Percentiles rank a stretch among this genome's conserved stretches.
Conservation (phyloP, 2,797 vertebrate genomes). For the Helarctos malayanus region DNA sequence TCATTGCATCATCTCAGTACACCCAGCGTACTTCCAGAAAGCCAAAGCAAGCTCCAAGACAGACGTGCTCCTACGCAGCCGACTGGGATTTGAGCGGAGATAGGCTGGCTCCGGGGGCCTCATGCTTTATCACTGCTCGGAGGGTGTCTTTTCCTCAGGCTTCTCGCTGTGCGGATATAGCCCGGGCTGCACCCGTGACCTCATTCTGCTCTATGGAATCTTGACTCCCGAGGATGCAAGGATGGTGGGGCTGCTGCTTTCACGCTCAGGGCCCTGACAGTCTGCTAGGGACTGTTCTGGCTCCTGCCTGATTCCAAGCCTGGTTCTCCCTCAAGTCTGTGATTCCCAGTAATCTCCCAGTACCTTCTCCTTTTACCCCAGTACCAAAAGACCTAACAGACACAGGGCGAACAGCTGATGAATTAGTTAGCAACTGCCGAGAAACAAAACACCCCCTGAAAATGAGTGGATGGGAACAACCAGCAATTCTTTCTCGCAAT, state of each 20-base stretch:
- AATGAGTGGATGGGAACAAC: not conserved
- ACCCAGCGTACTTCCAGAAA: not conserved
- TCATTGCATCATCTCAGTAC: not conserved
- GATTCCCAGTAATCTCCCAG: not conserved
- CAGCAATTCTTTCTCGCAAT: not conserved
- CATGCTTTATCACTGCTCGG: not conserved
- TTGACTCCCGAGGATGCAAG: not conserved
- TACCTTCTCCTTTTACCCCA: not conserved
- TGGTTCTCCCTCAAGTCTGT: not conserved
- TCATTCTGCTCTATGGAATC: not conserved
- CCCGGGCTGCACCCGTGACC: too few species aligned
- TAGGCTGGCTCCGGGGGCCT: not conserved
- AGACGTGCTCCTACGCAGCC: accelerated
- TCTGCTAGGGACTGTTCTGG: not conserved
- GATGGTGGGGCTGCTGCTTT: not conserved
- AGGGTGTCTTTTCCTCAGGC: not conserved
- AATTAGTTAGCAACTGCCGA: not conserved
- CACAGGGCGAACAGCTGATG: not conserved
- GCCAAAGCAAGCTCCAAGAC: not conserved
- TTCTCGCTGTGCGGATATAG: not conserved
- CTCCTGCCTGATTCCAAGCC: not conserved
- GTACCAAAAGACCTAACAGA: not conserved
- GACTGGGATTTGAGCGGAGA: not conserved
- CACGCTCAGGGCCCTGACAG: not conserved
- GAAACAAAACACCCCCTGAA: not conserved